Base-by-base conservation (phyloP, 1,140 invertebrate species). In the Phthorimaea operculella region DNA sequence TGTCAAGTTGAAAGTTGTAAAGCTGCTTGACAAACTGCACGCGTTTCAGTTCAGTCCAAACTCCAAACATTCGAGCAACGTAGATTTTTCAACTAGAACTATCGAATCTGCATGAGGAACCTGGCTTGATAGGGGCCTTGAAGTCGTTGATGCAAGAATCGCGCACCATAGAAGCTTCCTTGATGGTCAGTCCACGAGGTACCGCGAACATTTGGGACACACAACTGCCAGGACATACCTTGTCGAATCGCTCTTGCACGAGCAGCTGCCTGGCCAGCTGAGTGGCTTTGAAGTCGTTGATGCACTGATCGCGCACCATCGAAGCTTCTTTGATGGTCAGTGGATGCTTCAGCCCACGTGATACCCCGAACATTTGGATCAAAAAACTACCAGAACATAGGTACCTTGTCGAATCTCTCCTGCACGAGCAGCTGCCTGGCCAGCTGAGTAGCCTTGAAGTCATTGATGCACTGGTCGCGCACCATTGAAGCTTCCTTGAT, bases 91-190 rank as follows among this genome's bases (percentile, higher is more conserved):
- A n/a, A n/a, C n/a, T n/a, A n/a, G n/a, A n/a, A n/a, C n/a, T n/a
- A n/a, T n/a, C n/a, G n/a, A n/a, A n/a, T n/a, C n/a, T n/a, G n/a
- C n/a, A n/a, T n/a, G n/a, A n/a, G n/a, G n/a, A n/a, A n/a, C n/a
- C n/a, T n/a, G n/a, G n/a, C n/a, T n/a, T n/a, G n/a, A n/a, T n/a
- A n/a, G n/a, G n/a, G n/a, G n/a, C n/a, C n/a, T n/a, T n/a, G 58
- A 83, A 87, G 62, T 87, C 86, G 49, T 79, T 78, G 49, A 87
- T 72, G 42, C 87, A 87, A 48, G 83, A 74, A 1, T 86, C 81
- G 12, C 78, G 55, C 4, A 84, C 60, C 3, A 84, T 49, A 0
- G 74, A 64, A 0, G 81, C 81, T 36, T 81, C 78, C 18, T 76
- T 79, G 3, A 73, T 15, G 0, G 70, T 66, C 4, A 81, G 60